Evolutionary conservation across 2,113 vertebrate species (phyloP), one percentile per base, ranked within the genome.

Genomic region (Artemisiospiza belli): DNA sequence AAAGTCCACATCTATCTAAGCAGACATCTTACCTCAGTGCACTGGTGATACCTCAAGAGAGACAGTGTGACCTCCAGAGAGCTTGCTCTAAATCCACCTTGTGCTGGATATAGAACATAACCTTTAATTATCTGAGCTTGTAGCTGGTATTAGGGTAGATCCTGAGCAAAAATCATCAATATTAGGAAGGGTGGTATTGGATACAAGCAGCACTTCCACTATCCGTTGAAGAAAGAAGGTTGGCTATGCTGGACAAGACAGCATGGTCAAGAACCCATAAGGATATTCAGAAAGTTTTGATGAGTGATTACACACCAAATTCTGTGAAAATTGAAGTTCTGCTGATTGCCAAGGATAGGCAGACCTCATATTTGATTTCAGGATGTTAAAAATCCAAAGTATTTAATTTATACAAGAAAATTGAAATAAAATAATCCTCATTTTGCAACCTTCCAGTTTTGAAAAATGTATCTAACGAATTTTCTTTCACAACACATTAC

Each of bases 401-500:
- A 46, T 62, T 77, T 70, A 0, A 89, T 67, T 58, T 72, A 41
- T 41, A 62, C 75, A 79, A 74, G 55, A 15, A 74, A 90, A 55
- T 80, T 18, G 46, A 62, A 73, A 17, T 39, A 88, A 35, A 19
- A 79, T 83, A 61, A 92, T 61, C 12, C 19, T 54, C 24, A 91
- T 5, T 43, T 83, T 51, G 5, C 28, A 83, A 33, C 63, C 57
- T 43, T 70, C 66, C 15, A 90, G 43, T 88, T 87, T 92, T 91
- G 63, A 77, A 46, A 87, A 73, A 58, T 90, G 2, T 31, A 18
- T 55, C 55, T 84, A 80, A 72, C 6, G 78, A 81, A 67, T 79
- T 88, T 85, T 68, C 44, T 92, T 83, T 73, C 51, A 77, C 55
- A 93, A 90, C 35, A 46, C 23, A 87, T 89, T 87, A 92, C 47